A percentile compares a stretch with the other conserved stretches of the same genome.
Evolutionary conservation across 2,113 vertebrate genomes (phyloP).

Genomic region (Platichthys flesus): DNA sequence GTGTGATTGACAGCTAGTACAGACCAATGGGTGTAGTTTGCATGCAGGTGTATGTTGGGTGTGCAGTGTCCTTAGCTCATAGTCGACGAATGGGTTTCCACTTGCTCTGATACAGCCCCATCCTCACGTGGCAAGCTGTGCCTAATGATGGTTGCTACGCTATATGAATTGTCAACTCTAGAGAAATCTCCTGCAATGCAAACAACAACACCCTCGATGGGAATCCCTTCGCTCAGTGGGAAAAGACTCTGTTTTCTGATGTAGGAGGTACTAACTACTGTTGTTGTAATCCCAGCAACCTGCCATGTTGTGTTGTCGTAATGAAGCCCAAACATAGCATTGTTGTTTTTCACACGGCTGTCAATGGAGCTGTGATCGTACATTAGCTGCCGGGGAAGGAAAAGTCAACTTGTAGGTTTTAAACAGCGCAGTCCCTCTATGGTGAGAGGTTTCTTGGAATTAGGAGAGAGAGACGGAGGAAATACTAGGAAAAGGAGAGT

Average conservation of each 20-base stretch:
- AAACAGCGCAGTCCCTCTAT: constrained; percentile 34
- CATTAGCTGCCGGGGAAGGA: constrained; percentile 42
- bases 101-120: neutral
- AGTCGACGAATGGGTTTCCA: too few relatives aligned
- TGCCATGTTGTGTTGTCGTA: constrained; percentile 21
- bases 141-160: neutral
- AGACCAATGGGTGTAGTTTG: too few relatives aligned
- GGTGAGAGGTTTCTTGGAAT: constrained; percentile 47
- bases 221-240: neutral
- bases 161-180: neutral
- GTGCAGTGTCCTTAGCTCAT: too few relatives aligned
- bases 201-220: neutral
- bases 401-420: constrained; percentile 20
- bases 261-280: neutral
- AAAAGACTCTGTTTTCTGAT: constrained; percentile 6
- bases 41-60: too few relatives aligned
- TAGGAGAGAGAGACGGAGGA: constrained; percentile 20
- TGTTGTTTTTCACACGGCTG: constrained; percentile 54
- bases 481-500: constrained; percentile 24
- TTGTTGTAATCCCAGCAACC: constrained; percentile 32
- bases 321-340: constrained; percentile 35
- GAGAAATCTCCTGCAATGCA: neutral
- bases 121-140: neutral
- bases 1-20: too few relatives aligned
- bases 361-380: constrained; percentile 53